phyloP scores from a whole-genome alignment of 2,797 vertebrate species.

The Eupleurogrammus muticus region DNA sequence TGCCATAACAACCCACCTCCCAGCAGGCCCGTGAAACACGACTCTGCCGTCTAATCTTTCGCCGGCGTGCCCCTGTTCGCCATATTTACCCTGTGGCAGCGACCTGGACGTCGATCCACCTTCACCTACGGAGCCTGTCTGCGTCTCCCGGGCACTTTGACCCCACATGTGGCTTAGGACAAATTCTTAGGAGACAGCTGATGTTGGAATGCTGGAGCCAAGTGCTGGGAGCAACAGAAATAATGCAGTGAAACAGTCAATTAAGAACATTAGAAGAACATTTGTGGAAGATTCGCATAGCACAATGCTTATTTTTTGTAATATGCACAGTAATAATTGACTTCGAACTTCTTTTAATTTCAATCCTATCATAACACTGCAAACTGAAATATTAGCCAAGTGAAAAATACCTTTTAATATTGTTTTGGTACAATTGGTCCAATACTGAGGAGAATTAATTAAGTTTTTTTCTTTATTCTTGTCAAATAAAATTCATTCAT shows the following conservation, averaged over 20 bases:
- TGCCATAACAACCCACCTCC: conserved; percentile 56
- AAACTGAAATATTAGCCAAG: no score
- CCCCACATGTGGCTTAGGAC: conserved; percentile 11
- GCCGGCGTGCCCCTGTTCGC: conserved; percentile 33
- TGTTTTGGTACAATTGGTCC: no score
- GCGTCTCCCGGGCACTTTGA: conserved; percentile 8
- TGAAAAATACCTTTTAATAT: no score
- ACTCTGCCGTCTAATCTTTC: conserved; percentile 68
- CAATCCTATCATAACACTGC: neutral
- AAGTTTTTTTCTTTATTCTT: no score
- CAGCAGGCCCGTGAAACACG: conserved; percentile 64
- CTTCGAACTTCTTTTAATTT: conserved; percentile 9
- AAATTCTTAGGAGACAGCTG: conserved; percentile 26
- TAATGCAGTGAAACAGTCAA: conserved; percentile 2
- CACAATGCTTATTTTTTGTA: neutral
- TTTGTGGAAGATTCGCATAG: neutral
- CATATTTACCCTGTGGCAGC: conserved; percentile 27
- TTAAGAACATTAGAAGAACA: neutral
- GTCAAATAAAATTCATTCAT: no score
- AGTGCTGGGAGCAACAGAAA: conserved; percentile 43
- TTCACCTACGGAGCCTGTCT: neutral
- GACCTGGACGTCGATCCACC: neutral
- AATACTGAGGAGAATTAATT: no score
- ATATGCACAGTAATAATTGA: neutral
- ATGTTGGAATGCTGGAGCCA: conserved; percentile 42